A percentile compares a stretch with the other conserved stretches of the same genome.
phyloP scores from a whole-genome alignment of 2,888 invertebrate genomes.

The Anticlea derivata region DNA sequence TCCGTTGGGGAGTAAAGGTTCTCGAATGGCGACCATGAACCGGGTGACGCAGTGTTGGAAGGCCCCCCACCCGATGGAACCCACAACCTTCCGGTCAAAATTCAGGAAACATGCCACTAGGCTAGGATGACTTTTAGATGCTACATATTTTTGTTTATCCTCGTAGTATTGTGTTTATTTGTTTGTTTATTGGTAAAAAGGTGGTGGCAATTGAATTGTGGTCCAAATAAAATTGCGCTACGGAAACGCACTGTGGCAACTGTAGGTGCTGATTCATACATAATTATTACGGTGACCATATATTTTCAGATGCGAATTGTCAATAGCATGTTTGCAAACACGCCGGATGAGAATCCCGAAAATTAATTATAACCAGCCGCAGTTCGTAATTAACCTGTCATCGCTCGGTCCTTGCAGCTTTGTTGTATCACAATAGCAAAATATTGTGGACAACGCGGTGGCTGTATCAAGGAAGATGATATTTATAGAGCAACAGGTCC shows the following conservation, averaged over 20 bases:
- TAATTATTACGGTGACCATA: slow-evolving; percentile 13
- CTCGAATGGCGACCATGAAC: too few species aligned
- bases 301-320: slow-evolving; percentile 24
- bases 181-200: too few species aligned
- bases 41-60: too few species aligned
- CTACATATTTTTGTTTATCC: too few species aligned
- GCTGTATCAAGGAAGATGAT: slow-evolving; percentile 21
- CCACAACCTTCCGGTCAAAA: too few species aligned
- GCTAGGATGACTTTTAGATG: too few species aligned
- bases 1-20: too few species aligned
- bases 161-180: too few species aligned
- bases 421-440: slow-evolving; percentile 37
- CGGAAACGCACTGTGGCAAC: slow-evolving; percentile 3
- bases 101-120: too few species aligned
- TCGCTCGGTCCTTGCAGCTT: slow-evolving; percentile 51
- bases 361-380: slow-evolving; percentile 42
- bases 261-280: slow-evolving; percentile 10
- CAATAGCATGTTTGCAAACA: slow-evolving; percentile 29
- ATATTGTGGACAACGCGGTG: slow-evolving; percentile 36
- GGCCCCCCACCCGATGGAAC: too few species aligned
- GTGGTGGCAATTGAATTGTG: not conserved
- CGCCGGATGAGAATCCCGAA: slow-evolving; percentile 43
- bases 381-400: slow-evolving; percentile 58
- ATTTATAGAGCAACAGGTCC: too few species aligned
- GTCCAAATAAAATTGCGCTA: not conserved